phyloP scores from a whole-genome alignment of 2,113 vertebrate genomes.

The Aegotheles bennettii region DNA sequence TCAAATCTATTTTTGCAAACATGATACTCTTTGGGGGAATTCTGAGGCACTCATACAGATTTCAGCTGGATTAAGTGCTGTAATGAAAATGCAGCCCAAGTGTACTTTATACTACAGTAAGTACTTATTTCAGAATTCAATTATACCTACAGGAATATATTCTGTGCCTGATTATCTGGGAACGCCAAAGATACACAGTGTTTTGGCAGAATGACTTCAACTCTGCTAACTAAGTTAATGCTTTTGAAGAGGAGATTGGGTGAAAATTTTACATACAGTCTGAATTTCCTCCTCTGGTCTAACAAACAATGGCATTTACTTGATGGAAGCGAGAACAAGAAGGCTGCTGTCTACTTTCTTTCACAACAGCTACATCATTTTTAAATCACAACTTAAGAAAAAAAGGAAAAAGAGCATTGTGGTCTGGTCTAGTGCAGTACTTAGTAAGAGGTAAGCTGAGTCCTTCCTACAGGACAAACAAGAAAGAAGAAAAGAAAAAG shows the following conservation, averaged over 20 bases:
- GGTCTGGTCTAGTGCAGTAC: neutral
- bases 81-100: conserved; percentile 27
- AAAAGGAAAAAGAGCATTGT: neutral
- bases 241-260: neutral
- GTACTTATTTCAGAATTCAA: conserved; percentile 33
- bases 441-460: neutral
- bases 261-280: neutral
- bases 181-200: neutral
- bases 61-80: conserved; percentile 38
- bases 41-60: neutral
- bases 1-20: conserved; percentile 26
- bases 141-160: conserved; percentile 37
- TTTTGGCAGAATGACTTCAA: conserved; percentile 2
- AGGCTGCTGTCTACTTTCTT: neutral
- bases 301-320: neutral
- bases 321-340: neutral
- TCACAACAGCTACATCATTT: neutral
- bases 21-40: neutral
- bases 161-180: conserved; percentile 1
- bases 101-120: conserved; percentile 25
- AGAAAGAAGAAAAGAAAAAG: neutral
- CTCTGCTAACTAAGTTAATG: neutral
- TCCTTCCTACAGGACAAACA: neutral
- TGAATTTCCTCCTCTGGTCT: neutral
- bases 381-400: neutral